Evolutionary conservation across 2,888 invertebrate species (phyloP), one percentile per base, ranked within the genome.

Genomic region (Caenorhabditis sulstoni): DNA sequence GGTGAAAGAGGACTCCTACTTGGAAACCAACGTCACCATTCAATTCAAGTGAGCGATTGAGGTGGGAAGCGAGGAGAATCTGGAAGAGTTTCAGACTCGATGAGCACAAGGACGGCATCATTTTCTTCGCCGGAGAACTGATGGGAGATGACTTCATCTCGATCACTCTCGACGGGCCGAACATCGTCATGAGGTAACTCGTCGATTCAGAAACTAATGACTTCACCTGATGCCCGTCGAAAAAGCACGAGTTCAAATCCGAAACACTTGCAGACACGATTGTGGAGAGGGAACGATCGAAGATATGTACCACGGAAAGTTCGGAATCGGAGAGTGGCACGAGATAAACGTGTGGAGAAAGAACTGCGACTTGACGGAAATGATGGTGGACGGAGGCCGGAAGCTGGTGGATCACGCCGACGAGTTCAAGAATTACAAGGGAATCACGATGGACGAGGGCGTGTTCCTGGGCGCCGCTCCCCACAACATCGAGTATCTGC

Each of bases 241-340:
- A n/a, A n/a, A n/a, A n/a, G n/a, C n/a, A n/a, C n/a, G n/a, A n/a
- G n/a, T n/a, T n/a, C n/a, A n/a, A n/a, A n/a, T n/a, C n/a, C n/a
- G n/a, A n/a, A n/a, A n/a, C n/a, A 11, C n/a, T 47, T 79, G 16
- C 47, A 82, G 85, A 73, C 82, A 81, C 39, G 84, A 86, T 45
- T 86, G 86, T 55, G 86, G 86, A 22, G 86, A 86, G 55, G 86
- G 86, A 49, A 81, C 83, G 1, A 81, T 82, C 35, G 82, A 85
- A 53, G 86, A 86, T 39, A 78, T 82, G 64, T 86, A 85, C 65
- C 79, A 80, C 23, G 86, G 86, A 47, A 81, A 83, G 23, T 86
- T 86, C 57, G 73, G 53, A 7, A 47, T 75, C n/a, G 79, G 78
- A 45, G 78, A 79, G 39, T 86, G 86, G 86, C 86, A 86, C 47